These are phyloP conservation scores for Pygoscelis adeliae DNA, from an alignment of 2,113 vertebrate genomes.

Conservation along the genomic window DNA sequence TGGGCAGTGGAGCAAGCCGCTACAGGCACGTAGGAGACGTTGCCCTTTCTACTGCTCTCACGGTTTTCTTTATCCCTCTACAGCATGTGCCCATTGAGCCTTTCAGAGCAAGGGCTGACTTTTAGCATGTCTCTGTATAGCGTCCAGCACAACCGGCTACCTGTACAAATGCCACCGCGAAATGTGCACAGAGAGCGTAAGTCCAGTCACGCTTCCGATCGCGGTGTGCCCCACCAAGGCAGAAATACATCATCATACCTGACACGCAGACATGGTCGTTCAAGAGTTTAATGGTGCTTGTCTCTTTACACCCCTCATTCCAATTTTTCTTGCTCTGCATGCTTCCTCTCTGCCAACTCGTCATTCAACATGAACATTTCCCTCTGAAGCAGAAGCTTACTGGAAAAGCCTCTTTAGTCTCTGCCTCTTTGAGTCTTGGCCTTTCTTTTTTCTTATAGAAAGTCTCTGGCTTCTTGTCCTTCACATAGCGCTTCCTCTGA, in stretches of 20 bases:
- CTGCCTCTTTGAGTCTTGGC: neutral
- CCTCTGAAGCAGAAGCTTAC: neutral
- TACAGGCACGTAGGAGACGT: fast-evolving
- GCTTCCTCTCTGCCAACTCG: neutral
- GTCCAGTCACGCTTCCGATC: fast-evolving
- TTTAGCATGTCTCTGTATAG: neutral
- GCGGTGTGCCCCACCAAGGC: neutral
- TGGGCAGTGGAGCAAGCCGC: neutral
- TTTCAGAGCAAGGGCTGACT: neutral
- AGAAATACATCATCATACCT: neutral
- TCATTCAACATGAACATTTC: neutral
- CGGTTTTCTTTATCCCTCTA: no score
- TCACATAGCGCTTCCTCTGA: neutral
- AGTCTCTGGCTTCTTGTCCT: neutral
- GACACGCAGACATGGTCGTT: no score
- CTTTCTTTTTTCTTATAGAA: neutral
- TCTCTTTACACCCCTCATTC: no score
- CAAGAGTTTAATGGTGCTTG: neutral
- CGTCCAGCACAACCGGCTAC: neutral
- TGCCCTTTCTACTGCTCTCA: neutral
- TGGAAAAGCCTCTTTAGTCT: neutral
- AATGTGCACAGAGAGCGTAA: fast-evolving
- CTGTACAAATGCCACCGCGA: no score
- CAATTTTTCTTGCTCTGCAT: neutral
- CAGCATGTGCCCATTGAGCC: neutral